These are phyloP conservation scores for Condylura cristata DNA, from an alignment of 2,113 vertebrate species.

Conservation along the genomic window DNA sequence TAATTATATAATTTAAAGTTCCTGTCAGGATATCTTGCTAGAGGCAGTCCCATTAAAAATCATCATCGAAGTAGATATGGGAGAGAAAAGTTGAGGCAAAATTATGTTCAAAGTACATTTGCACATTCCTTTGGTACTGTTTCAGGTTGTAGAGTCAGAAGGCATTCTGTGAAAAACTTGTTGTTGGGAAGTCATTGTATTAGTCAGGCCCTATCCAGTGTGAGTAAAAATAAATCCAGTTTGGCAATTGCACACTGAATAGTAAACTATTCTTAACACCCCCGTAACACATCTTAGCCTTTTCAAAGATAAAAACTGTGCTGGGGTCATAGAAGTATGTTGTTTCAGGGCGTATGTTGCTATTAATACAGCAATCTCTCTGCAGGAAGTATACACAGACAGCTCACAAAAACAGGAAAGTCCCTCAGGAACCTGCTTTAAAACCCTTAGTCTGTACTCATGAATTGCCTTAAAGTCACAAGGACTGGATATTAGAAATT, in stretches of 20 bases:
- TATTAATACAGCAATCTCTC: conserved; percentile 67
- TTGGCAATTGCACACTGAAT: conserved; percentile 31
- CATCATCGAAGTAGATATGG: background rate
- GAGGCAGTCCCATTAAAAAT: conserved; percentile 26
- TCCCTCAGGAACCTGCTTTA: conserved; percentile 64
- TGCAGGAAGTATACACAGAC: conserved; percentile 63
- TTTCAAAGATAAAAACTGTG: conserved; percentile 67
- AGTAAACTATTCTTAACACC: conserved; percentile 61
- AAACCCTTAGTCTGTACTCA: conserved; percentile 56
- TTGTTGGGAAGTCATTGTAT: conserved; percentile 2
- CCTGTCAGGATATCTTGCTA: background rate
- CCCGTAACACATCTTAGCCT: conserved; percentile 51
- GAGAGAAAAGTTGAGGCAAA: conserved; percentile 11
- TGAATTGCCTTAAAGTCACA: background rate
- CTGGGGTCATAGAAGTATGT: conserved; percentile 54
- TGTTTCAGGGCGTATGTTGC: conserved; percentile 60
- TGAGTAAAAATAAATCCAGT: conserved; percentile 60
- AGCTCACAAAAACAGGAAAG: conserved; percentile 75
- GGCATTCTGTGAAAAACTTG: background rate
- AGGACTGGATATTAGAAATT: conserved; percentile 34
- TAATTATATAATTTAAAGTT: conserved; percentile 44
- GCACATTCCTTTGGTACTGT: background rate
- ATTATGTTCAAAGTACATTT: background rate
- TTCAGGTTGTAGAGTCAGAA: background rate
- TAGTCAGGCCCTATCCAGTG: background rate